A percentile compares a stretch with the other conserved stretches of the same genome.
These are phyloP conservation scores for Drosophila recens DNA, from an alignment of 2,888 invertebrate genomes.

Conservation along the genomic window DNA sequence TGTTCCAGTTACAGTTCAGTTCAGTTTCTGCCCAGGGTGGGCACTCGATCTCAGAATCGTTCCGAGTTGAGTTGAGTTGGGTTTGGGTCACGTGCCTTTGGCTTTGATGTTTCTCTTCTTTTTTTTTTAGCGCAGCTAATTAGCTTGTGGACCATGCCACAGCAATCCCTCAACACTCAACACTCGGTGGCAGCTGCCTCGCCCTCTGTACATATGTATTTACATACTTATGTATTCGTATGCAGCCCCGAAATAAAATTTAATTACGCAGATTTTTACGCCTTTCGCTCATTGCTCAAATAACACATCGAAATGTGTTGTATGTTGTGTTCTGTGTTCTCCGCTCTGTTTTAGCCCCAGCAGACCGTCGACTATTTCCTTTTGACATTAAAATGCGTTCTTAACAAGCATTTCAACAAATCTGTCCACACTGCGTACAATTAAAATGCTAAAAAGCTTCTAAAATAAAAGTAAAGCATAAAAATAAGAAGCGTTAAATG, in stretches of 20 bases:
- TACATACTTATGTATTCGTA: not conserved
- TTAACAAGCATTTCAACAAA: constrained; percentile 79
- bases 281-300: constrained; percentile 72
- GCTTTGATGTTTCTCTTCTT: constrained; percentile 35
- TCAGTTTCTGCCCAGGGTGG: constrained; percentile 24
- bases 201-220: not conserved
- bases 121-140: constrained; percentile 64
- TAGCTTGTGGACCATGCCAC: constrained; percentile 61
- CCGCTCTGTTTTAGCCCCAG: constrained; percentile 2
- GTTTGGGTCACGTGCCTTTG: constrained; percentile 46
- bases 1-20: constrained; percentile 52
- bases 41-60: constrained; percentile 2
- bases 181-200: constrained; percentile 62
- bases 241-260: constrained; percentile 67
- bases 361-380: constrained; percentile 48
- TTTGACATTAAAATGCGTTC: constrained; percentile 75
- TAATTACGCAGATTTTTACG: constrained; percentile 78
- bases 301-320: constrained; percentile 60
- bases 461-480: constrained; percentile 18
- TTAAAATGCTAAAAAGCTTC: constrained; percentile 71
- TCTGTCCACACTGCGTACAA: constrained; percentile 71
- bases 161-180: constrained; percentile 74
- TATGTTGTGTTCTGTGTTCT: constrained; percentile 3
- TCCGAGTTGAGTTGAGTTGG: constrained; percentile 9
- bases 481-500: not conserved